Evolutionary conservation across 2,113 vertebrate genomes (phyloP), one percentile per base, ranked within the genome.

Genomic region (Mohoua ochrocephala): DNA sequence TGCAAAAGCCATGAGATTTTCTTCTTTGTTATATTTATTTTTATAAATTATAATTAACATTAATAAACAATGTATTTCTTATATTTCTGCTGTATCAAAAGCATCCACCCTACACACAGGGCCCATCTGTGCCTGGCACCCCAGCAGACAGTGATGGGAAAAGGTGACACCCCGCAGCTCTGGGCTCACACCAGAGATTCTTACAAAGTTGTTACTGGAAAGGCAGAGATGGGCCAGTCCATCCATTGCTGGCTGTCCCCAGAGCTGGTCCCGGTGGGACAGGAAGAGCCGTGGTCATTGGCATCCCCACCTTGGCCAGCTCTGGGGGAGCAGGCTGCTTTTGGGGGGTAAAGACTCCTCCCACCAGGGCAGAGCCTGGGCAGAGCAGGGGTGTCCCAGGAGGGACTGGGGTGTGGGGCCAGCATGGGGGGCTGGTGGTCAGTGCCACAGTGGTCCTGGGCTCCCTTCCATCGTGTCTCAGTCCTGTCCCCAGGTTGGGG

Each of bases 221-320:
- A 57, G 50, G 52, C 3, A 2, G 64, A 13, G 20, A 13, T n/a
- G 52, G 35, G 6, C 18, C 54, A 4, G 2, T 10, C 19, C 39
- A 9, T 15, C 15, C 88, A 42, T 27, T 6, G 2, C 9, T 13
- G 63, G 31, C 71, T 63, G n/a, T 22, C 10, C 31, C 31, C 3
- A 3, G 44, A 18, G 33, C 10, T 5, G 2, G 18, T 7, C 50
- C 27, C 0, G 0, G 11, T 20, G 45, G 23, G 56, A 33, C 14
- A 4, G 27, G 35, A 50, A 11, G 52, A 39, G 74, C 31, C 0
- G 0, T 0, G 0, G 39, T 6, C 44, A 5, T 8, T 8, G 4
- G 7, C 69, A 45, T 11, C 21, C 5, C 7, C 59, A 10, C 18
- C 37, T 42, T 15, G 1, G 0, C n/a, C 3, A 1, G 31, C 35